Evolutionary conservation across 53 echinoderm and acorn worm species (phyloP).

Genomic region (Echinometra lucunter): DNA sequence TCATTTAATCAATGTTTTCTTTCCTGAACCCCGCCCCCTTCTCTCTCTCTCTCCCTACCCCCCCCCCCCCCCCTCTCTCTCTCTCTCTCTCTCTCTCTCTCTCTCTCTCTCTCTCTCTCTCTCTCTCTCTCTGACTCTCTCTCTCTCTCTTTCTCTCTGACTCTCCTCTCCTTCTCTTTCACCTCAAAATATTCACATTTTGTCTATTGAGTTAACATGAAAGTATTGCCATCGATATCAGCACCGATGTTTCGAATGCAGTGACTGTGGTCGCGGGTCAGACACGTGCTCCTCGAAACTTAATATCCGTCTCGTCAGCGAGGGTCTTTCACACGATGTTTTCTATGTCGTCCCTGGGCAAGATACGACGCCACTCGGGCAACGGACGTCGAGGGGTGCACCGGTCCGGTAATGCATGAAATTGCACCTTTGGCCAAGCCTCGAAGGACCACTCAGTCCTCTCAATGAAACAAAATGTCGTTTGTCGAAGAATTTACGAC

Average conservation of each 20-base stretch:
- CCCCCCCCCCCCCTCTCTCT: too few relatives aligned
- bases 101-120: neutral
- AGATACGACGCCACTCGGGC: neutral
- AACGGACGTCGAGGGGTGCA: neutral
- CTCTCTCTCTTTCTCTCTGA: neutral
- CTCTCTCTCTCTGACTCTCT: neutral
- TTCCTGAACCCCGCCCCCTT: too few relatives aligned
- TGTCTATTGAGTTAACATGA: neutral
- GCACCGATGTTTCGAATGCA: neutral
- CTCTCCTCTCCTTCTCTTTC: neutral
- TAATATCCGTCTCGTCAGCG: neutral
- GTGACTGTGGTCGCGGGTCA: neutral
- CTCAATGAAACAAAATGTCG: neutral
- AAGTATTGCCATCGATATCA: neutral
- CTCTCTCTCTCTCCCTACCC: too few relatives aligned
- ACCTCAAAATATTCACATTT: neutral
- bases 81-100: neutral
- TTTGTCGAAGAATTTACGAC: neutral
- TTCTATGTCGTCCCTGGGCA: neutral
- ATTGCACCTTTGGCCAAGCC: neutral
- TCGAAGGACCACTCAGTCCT: neutral
- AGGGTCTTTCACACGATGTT: neutral
- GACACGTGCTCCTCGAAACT: neutral
- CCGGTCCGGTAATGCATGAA: constrained; percentile 13
- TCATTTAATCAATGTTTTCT: too few relatives aligned